Percentiles rank a stretch among this genome's conserved stretches.
Evolutionary conservation across 2,888 invertebrate genomes (phyloP).

Genomic region (Crematogaster levior): DNA sequence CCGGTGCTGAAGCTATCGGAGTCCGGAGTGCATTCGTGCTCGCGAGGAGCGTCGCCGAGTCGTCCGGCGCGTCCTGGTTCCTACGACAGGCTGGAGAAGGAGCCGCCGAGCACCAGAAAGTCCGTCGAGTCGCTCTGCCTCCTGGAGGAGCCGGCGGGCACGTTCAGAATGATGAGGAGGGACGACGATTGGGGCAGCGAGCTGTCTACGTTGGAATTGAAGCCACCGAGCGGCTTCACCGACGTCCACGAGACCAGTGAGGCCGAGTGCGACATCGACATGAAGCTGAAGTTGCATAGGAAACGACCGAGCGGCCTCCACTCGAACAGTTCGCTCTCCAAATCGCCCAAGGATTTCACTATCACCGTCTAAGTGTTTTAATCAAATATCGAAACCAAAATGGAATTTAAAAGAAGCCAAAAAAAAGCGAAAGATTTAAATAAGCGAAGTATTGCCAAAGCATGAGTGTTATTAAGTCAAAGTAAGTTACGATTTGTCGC

Average conservation of each 20-base stretch:
- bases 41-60: conserved; percentile 81
- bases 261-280: conserved; percentile 84
- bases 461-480: conserved; percentile 64
- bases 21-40: conserved; percentile 80
- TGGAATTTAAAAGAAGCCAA: conserved; percentile 22
- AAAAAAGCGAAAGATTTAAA: conserved; percentile 59
- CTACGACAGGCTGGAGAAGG: conserved; percentile 76
- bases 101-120: conserved; percentile 74
- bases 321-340: conserved; percentile 81
- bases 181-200: conserved; percentile 82
- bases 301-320: conserved; percentile 76
- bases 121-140: conserved; percentile 82
- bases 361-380: conserved; percentile 84
- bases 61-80: conserved; percentile 77
- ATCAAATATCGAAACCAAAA: conserved; percentile 63
- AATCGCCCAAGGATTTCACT: conserved; percentile 85
- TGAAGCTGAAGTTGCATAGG: conserved; percentile 81
- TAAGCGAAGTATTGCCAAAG: conserved; percentile 60
- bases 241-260: conserved; percentile 84
- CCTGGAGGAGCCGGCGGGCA: conserved; percentile 75
- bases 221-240: conserved; percentile 86
- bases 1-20: conserved; percentile 81
- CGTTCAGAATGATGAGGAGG: conserved; percentile 74
- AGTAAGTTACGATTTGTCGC: conserved; percentile 55
- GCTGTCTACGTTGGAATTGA: conserved; percentile 84